phyloP scores from a whole-genome alignment of 2,113 vertebrate species.

The Sphyrna mokarran region DNA sequence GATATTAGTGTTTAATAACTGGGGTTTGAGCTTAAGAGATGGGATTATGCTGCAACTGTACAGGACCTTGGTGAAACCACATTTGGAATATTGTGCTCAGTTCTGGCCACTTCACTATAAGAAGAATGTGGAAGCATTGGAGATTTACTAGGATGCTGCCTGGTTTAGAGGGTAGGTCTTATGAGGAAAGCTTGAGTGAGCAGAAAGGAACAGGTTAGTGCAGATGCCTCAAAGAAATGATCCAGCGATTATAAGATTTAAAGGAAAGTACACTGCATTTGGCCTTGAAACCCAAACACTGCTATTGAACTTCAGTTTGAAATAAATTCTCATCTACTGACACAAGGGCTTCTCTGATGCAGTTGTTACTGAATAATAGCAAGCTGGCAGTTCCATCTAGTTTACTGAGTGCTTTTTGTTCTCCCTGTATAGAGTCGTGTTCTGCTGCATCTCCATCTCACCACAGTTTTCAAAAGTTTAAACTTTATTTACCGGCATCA shows the following conservation, averaged over 20 bases:
- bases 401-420: not conserved
- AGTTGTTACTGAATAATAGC: not conserved
- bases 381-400: not conserved
- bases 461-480: not conserved
- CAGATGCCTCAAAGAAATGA: not conserved
- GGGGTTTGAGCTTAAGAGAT: too few relatives aligned
- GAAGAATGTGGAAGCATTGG: too few relatives aligned
- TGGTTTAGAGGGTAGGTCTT: too few relatives aligned
- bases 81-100: too few relatives aligned
- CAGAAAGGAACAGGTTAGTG: not conserved
- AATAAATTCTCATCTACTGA: not conserved
- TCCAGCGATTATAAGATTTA: not conserved
- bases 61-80: too few relatives aligned
- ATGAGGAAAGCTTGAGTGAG: too few relatives aligned
- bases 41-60: too few relatives aligned
- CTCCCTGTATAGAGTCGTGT: not conserved
- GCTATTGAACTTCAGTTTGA: not conserved
- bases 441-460: not conserved
- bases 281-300: not conserved
- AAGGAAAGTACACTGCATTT: not conserved
- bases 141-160: too few relatives aligned
- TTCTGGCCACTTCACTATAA: too few relatives aligned
- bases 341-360: not conserved
- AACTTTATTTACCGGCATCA: too few relatives aligned
- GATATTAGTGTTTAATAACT: too few relatives aligned